phyloP scores from a whole-genome alignment of 2,113 vertebrate genomes.

The Scomber colias region DNA sequence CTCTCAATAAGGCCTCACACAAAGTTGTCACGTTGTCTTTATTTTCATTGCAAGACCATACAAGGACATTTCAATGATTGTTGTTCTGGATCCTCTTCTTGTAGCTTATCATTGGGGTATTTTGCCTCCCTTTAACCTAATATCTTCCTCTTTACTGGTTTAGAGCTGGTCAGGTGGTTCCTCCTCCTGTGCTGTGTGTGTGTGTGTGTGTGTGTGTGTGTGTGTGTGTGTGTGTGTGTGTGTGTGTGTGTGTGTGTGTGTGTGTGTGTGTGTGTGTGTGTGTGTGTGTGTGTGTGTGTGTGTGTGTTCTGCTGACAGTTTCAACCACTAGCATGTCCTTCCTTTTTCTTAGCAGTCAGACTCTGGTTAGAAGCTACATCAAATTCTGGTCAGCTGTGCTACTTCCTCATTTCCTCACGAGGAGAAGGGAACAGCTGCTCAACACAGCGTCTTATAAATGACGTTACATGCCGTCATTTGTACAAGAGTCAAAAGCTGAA shows the following conservation, averaged over 20 bases:
- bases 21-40: not conserved
- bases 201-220: not conserved
- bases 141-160: conserved; percentile 46
- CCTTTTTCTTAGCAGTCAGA: conserved; percentile 69
- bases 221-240: too few relatives aligned
- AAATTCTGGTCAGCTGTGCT: conserved; percentile 61
- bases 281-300: too few relatives aligned
- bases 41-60: not conserved
- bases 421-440: conserved; percentile 42
- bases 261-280: not conserved
- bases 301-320: conserved; percentile 37
- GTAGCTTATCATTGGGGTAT: not conserved
- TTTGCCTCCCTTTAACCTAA: not conserved
- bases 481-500: not conserved
- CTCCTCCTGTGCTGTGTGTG: conserved; percentile 12
- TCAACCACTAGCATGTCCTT: conserved; percentile 56
- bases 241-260: too few relatives aligned
- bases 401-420: conserved; percentile 73
- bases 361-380: conserved; percentile 49
- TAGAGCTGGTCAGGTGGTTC: conserved; percentile 45
- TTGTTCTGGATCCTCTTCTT: conserved; percentile 17
- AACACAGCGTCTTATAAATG: conserved; percentile 11
- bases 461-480: not conserved
- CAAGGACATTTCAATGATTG: not conserved
- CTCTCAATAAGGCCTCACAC: not conserved